Percentiles rank a stretch among this genome's conserved stretches.
These are phyloP conservation scores for Leptatherina wallacei DNA, from an alignment of 2,797 vertebrate species.

Conservation along the genomic window DNA sequence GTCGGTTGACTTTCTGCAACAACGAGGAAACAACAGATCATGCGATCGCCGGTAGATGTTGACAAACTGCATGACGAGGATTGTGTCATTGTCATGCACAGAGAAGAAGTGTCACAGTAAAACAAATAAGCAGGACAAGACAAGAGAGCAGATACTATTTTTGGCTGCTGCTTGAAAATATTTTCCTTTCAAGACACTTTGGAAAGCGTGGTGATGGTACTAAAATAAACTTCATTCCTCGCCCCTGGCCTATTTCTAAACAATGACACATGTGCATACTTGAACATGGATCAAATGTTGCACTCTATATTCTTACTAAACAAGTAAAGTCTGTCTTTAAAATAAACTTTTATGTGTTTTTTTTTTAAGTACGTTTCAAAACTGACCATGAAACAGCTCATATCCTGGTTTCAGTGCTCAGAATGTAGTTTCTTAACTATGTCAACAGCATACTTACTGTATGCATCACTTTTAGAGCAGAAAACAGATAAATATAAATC, in stretches of 20 bases:
- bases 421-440: background rate
- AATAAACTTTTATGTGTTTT: background rate
- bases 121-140: conserved; percentile 40
- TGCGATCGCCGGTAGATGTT: conserved; percentile 15
- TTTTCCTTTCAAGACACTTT: conserved; percentile 46
- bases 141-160: conserved; percentile 52
- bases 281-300: conserved; percentile 28
- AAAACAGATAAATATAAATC: background rate
- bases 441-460: background rate
- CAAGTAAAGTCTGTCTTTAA: conserved; percentile 11
- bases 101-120: conserved; percentile 37
- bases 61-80: conserved; percentile 1
- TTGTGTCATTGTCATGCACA: conserved; percentile 29
- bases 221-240: conserved; percentile 55
- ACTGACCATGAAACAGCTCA: conserved; percentile 12
- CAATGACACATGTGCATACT: conserved; percentile 32
- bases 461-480: background rate
- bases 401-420: conserved; percentile 27
- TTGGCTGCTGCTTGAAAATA: conserved; percentile 34
- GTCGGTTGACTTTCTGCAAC: conserved; percentile 93
- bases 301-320: conserved; percentile 4
- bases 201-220: conserved; percentile 26
- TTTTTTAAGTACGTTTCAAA: conserved; percentile 2
- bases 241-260: conserved; percentile 55
- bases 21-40: conserved; percentile 23